Conservation (phyloP, 2,113 vertebrate species). For the Cygnus atratus region DNA sequence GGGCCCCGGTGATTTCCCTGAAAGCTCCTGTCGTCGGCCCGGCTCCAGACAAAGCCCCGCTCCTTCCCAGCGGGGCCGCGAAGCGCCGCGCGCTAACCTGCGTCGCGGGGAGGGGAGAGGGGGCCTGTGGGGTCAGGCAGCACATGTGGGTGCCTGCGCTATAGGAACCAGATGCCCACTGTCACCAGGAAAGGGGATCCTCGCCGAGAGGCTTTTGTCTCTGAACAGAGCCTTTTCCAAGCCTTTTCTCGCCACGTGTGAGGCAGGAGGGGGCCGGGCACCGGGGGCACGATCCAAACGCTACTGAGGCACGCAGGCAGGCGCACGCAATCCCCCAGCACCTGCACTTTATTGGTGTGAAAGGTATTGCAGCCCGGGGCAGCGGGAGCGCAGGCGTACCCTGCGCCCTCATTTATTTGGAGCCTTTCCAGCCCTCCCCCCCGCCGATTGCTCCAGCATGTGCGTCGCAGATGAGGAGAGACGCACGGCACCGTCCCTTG, state of each 20-base stretch:
- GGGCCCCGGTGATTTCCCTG: not conserved
- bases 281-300: fast-evolving
- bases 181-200: not conserved
- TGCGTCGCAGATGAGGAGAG: not conserved
- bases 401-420: not conserved
- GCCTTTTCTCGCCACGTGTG: not conserved
- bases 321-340: not conserved
- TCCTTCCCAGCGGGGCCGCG: fast-evolving
- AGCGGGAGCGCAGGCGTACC: not conserved
- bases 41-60: not conserved
- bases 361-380: not conserved
- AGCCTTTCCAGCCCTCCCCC: slow-evolving; percentile 11
- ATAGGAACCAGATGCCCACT: not conserved
- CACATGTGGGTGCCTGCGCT: not conserved
- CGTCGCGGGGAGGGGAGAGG: not conserved
- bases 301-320: not conserved
- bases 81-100: not conserved
- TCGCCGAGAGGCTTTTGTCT: not conserved
- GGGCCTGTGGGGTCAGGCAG: not conserved
- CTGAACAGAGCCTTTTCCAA: not conserved
- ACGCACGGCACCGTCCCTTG: not conserved
- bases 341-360: not conserved
- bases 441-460: not conserved
- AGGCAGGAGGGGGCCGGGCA: not conserved
- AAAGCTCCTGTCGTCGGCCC: not conserved